A percentile compares a stretch with the other conserved stretches of the same genome.
These are phyloP conservation scores for Agrochola litura DNA, from an alignment of 2,888 invertebrate genomes.

Conservation along the genomic window DNA sequence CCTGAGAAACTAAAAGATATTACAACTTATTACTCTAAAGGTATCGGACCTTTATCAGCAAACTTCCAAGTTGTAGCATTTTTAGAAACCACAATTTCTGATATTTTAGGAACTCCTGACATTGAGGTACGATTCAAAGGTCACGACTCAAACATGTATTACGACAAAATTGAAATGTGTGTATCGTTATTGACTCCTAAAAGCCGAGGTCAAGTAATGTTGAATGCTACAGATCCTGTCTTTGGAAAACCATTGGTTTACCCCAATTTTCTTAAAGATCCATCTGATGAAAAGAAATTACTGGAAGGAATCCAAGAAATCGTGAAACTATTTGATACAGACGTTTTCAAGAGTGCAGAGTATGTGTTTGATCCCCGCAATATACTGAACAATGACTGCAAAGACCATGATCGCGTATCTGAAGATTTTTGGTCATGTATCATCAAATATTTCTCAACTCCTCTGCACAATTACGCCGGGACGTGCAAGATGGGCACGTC, in stretches of 20 bases:
- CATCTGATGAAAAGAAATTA: conserved; percentile 82
- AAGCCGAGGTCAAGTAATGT: conserved; percentile 84
- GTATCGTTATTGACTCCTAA: conserved; percentile 84
- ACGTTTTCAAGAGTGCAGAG: conserved; percentile 83
- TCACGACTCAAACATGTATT: conserved; percentile 88
- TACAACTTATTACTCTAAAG: conserved; percentile 83
- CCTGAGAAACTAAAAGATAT: conserved; percentile 85
- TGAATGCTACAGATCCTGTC: conserved; percentile 83
- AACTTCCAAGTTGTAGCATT: conserved; percentile 87
- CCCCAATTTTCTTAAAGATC: conserved; percentile 85
- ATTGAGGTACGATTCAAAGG: conserved; percentile 86
- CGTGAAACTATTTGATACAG: conserved; percentile 86
- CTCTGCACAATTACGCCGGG: conserved; percentile 86
- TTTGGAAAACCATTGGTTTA: conserved; percentile 86
- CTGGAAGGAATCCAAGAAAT: conserved; percentile 85
- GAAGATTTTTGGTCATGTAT: conserved; percentile 87
- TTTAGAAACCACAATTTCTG: conserved; percentile 83
- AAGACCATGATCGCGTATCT: conserved; percentile 82
- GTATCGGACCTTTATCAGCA: conserved; percentile 84
- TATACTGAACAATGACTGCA: conserved; percentile 85
- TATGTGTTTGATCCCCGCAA: conserved; percentile 84
- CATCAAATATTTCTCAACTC: conserved; percentile 86
- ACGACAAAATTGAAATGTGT: conserved; percentile 85
- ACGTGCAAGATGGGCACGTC: conserved; percentile 87
- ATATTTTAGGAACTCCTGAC: conserved; percentile 84